Percentiles rank a stretch among this genome's conserved stretches.
These are phyloP conservation scores for Scortum barcoo DNA, from an alignment of 2,113 vertebrate genomes.

Conservation along the genomic window DNA sequence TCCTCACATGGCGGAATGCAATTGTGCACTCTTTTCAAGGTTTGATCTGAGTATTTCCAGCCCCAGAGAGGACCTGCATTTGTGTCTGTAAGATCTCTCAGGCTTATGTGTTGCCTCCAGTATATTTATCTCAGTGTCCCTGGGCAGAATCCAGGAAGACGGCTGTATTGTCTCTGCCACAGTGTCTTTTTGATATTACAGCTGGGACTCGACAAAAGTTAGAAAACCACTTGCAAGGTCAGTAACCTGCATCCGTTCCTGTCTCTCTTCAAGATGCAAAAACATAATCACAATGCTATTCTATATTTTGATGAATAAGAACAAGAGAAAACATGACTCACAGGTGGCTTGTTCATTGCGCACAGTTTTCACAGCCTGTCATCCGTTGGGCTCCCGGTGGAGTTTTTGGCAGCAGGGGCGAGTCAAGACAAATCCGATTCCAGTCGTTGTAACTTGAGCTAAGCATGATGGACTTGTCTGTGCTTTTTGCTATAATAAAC, in stretches of 20 bases:
- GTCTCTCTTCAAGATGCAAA: neutral
- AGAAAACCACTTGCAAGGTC: neutral
- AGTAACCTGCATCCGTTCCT: neutral
- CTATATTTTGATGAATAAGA: neutral
- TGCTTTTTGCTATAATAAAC: slow-evolving; percentile 6
- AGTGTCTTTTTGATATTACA: neutral
- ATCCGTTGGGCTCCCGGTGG: neutral
- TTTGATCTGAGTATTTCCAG: neutral
- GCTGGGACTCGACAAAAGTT: neutral
- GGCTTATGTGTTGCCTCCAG: neutral
- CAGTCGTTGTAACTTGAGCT: neutral
- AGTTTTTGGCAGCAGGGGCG: slow-evolving; percentile 22
- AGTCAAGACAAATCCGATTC: slow-evolving; percentile 16
- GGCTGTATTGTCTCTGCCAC: neutral
- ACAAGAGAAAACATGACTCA: neutral
- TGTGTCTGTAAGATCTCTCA: neutral
- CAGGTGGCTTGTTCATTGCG: neutral
- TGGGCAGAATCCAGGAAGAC: neutral
- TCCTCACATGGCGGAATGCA: neutral
- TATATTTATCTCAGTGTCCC: neutral
- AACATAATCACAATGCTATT: neutral
- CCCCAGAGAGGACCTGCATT: neutral
- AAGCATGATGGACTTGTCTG: slow-evolving; percentile 6
- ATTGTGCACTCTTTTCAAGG: neutral
- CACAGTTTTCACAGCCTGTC: neutral